Conservation (phyloP, 1,140 invertebrate genomes). For the Tyrophagus putrescentiae region DNA sequence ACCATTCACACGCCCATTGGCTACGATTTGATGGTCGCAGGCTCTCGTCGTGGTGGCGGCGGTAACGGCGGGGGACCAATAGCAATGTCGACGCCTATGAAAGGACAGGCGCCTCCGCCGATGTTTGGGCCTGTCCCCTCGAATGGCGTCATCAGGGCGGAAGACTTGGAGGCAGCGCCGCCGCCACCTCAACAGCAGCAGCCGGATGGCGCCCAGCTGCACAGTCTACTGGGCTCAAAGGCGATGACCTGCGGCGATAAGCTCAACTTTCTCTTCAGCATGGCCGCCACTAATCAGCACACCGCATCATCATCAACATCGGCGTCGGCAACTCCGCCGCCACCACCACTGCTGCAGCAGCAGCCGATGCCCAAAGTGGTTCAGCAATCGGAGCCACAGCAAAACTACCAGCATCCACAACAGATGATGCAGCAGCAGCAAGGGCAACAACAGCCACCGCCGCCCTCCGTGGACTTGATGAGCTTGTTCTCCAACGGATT, state of each 20-base stretch:
- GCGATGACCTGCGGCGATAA: background rate
- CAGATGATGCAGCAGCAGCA: no score
- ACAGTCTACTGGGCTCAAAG: background rate
- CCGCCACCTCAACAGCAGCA: background rate
- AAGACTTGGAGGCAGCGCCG: background rate
- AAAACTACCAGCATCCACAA: no score
- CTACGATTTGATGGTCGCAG: background rate
- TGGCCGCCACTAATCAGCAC: background rate
- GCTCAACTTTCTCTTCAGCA: background rate
- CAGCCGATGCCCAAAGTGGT: no score
- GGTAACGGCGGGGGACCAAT: background rate
- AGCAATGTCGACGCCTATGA: no score
- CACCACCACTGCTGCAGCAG: no score
- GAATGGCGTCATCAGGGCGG: background rate
- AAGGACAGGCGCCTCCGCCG: no score
- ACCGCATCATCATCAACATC: background rate
- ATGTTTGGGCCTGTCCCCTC: background rate
- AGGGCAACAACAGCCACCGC: no score
- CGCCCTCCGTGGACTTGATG: no score
- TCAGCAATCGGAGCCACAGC: no score
- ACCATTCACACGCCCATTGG: background rate
- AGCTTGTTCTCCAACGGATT: no score
- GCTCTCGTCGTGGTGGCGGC: background rate
- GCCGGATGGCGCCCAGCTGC: background rate
- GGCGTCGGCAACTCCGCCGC: background rate